Percentiles rank a stretch among this genome's conserved stretches.
These are phyloP conservation scores for Lasius platythorax DNA, from an alignment of 2,888 invertebrate genomes.

Conservation along the genomic window DNA sequence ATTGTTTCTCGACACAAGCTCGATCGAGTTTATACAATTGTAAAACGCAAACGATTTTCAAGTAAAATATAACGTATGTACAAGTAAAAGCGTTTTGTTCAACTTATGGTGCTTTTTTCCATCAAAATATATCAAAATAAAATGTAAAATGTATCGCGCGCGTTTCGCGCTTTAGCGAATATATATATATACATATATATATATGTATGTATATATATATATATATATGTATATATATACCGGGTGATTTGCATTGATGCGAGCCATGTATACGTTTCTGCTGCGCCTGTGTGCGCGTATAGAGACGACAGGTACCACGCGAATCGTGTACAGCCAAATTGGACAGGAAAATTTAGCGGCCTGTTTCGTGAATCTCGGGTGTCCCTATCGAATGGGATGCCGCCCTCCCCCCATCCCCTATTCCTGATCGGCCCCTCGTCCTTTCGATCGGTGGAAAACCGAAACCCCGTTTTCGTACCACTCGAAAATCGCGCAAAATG, in stretches of 20 bases:
- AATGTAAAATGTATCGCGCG: not conserved
- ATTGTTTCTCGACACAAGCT: not conserved
- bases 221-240: conserved; percentile 49
- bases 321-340: conserved; percentile 83
- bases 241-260: conserved; percentile 66
- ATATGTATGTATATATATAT: conserved; percentile 18
- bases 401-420: conserved; percentile 14
- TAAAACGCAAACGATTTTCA: not conserved
- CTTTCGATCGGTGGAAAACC: conserved; percentile 67
- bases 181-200: conserved; percentile 35
- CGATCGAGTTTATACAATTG: not conserved
- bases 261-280: conserved; percentile 60
- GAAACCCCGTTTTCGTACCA: conserved; percentile 60
- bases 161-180: not conserved
- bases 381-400: conserved; percentile 54
- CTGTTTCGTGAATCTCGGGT: conserved; percentile 79
- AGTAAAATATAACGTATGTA: not conserved
- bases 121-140: not conserved
- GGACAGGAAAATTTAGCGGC: conserved; percentile 85
- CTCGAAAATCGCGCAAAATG: conserved; percentile 61
- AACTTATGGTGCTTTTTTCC: not conserved
- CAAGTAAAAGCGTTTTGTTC: not conserved
- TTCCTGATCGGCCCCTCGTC: not conserved
- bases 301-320: conserved; percentile 70
- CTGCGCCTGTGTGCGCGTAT: conserved; percentile 4